Base-by-base conservation (phyloP, 2,888 invertebrate species). In the Melanchra persicariae region DNA sequence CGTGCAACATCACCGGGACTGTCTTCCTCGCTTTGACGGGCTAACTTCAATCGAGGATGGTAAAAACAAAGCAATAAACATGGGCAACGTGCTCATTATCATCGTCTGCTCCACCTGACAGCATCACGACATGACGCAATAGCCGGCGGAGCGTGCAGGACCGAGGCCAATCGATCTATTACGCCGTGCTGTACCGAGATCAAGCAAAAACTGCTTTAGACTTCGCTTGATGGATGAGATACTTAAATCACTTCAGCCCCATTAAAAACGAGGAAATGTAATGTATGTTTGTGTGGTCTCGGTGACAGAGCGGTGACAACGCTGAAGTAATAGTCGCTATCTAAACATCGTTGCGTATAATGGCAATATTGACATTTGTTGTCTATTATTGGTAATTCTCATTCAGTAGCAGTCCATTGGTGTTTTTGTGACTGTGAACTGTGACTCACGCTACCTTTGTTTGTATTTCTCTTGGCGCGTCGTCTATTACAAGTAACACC, bases 91-190 rank as follows among this genome's bases (percentile, higher is more conserved):
- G 80, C 60, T 76, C 71, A 74, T 83, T 79, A 85, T 78, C 81
- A 77, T 67, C 78, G 68, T 70, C 61, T 73, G 79, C 77, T 82
- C 63, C 77, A 84, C 77, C 86, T 83, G 84, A 72, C 77, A 75
- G 84, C 83, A 76, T 75, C 81, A 73, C 66, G 57, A 79, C 75
- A 77, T 88, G 87, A 89, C 88, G 89, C 77, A 87, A 89, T 74
- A 68, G 75, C 55, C 84, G 79, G 74, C 85, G 81, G 69, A 89
- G 87, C 88, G 86, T 88, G 87, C 82, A 80, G 73, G 69, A 70
- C 70, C 85, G 87, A 88, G 84, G 83, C 85, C 82, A 87, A 90
- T 90, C 87, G 87, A 87, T 87, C 84, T 78, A 76, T 71, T 78
- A 66, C 81, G 79, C 78, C 74, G 82, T 74, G 79, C 79, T 76